Base-by-base conservation (phyloP, 1,140 invertebrate species). In the Drosophila bocqueti region DNA sequence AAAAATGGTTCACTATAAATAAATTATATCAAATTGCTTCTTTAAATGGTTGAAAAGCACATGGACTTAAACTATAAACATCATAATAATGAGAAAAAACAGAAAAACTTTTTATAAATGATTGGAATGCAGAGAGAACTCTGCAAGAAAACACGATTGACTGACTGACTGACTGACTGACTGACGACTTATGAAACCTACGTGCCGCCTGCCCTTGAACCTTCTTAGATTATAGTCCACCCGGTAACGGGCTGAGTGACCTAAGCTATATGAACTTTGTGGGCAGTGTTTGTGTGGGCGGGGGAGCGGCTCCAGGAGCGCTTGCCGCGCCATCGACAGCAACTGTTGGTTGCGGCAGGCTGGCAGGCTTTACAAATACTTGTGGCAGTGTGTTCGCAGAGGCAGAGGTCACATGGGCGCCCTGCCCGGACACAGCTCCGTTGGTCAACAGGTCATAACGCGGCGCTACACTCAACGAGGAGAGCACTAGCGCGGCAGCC, bases 1-100 rank as follows among this genome's bases (percentile, higher is more conserved):
- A 84, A 75, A 81, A 83, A 79, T 84, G 81, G 71, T 87, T 87
- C 78, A 69, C 84, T 84, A 90, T 84, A 89, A 84, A 90, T 84
- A 87, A 87, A 87, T 73, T 79, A 84, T 79, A 78, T 76, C 79
- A 83, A 76, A 43, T 66, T 75, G 78, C 46, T 64, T 64, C 54
- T 57, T 73, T 71, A 18, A 87, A 81, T 90, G 61, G 26, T 78
- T 74, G 71, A 46, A 64, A 77, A 78, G 46, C 73, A 84, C 66
- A 60, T 61, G 64, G 46, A 54, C 60, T 68, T 71, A 73, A 18
- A 16, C 16, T 24, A 21, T 29, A 73, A 60, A 61, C 46, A 74
- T 85, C 65, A 68, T 42, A 47, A 58, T 78, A 47, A 59, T 78
- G 40, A n/a, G 29, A 38, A 29, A 45, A 63, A 64, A 54, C 40